Base-by-base conservation (phyloP, 1,140 invertebrate species). In the Panulirus ornatus region DNA sequence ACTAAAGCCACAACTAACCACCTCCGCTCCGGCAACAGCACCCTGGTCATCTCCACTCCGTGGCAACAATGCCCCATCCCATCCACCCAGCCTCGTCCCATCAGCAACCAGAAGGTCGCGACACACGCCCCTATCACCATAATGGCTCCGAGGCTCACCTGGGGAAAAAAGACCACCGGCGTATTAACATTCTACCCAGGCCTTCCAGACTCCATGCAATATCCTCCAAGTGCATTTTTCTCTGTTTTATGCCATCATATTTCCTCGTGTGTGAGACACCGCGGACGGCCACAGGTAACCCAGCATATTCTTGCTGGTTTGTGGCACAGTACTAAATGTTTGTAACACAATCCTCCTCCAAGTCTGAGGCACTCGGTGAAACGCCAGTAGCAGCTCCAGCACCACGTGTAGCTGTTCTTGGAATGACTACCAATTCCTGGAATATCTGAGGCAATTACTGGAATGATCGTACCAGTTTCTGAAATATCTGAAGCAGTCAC, bases 211-310 rank as follows among this genome's bases (percentile, higher is more conserved):
- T 27, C 58, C 58, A 66, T 66, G 58, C 58, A 66, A 66, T 66
- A 27, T 66, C 58, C 58, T 66, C n/a, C n/a, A 14, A 66, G 58
- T 30, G 58, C 58, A 66, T 66, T 66, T 66, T 66, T 66, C n/a
- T 66, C 58, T 66, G 58, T 66, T 66, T 66, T 66, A 66, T 27
- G 58, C 58, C n/a, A 27, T 30, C 58, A 66, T 66, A 66, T 27
- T 66, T 66, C 58, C 58, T 66, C 27, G n/a, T 11, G 58, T 5
- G 58, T 2, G 58, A 66, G 58, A 30, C 5, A 66, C 58, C 30
- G 0, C 0, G 58, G n/a, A 66, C 58, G 58, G n/a, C 58, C 8
- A 30, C n/a, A 19, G 3, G 22, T 30, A 66, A 22, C 58, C 22
- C 11, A 27, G 14, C n/a, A 66, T 19, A 66, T 27, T 27, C n/a